phyloP scores from a whole-genome alignment of 1,140 invertebrate species.

The Drosophila saltans region DNA sequence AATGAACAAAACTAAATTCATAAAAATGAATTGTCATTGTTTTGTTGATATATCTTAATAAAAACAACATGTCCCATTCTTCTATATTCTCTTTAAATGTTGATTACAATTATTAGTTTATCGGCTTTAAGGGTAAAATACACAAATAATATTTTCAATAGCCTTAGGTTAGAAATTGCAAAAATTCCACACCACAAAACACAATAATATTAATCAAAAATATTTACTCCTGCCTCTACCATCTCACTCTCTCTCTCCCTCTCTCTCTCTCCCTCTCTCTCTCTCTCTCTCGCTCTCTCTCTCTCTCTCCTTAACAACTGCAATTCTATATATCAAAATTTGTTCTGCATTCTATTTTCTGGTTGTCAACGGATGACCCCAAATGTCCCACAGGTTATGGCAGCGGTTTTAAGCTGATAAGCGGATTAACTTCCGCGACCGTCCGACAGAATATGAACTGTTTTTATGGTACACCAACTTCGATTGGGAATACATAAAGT shows the following conservation, averaged over 20 bases:
- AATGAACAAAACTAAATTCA: no score
- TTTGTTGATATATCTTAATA: no score
- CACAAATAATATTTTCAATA: slow-evolving; percentile 20
- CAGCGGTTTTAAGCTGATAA: slow-evolving; percentile 67
- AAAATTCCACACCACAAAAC: not conserved
- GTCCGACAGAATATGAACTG: slow-evolving; percentile 24
- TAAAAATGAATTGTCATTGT: no score
- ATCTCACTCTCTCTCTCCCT: not conserved
- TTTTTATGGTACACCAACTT: slow-evolving; percentile 12
- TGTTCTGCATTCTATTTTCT: slow-evolving; percentile 40
- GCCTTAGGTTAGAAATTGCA: not conserved
- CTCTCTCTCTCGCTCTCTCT: not conserved
- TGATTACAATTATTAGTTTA: slow-evolving; percentile 4
- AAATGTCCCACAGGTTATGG: slow-evolving; percentile 32
- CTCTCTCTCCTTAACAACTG: not conserved
- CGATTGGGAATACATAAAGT: slow-evolving; percentile 28
- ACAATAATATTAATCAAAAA: slow-evolving; percentile 11
- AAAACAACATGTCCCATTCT: no score
- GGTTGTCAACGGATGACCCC: slow-evolving; percentile 35
- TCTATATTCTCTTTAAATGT: not conserved
- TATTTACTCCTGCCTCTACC: not conserved
- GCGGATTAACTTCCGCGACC: slow-evolving; percentile 55
- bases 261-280: not conserved
- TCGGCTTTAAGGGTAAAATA: not conserved
- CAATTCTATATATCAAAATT: slow-evolving; percentile 8